Evolutionary conservation across 1,140 invertebrate species (phyloP).

Genomic region (Ceratina japonica): DNA sequence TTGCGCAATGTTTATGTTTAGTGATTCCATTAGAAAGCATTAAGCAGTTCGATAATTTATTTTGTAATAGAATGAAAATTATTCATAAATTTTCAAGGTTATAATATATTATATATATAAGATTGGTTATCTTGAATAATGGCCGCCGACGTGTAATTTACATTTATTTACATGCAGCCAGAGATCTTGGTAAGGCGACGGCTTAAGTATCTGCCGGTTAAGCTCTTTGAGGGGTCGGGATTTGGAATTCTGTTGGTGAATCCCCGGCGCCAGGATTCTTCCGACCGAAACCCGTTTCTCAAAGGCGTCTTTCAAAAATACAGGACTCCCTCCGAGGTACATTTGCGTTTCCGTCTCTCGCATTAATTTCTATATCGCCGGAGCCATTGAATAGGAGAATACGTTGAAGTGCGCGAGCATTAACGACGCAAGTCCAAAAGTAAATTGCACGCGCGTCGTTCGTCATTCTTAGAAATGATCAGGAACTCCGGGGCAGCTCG

Average conservation of each 20-base stretch:
- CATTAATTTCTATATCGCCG: not conserved
- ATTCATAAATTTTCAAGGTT: too few relatives aligned
- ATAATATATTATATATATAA: too few relatives aligned
- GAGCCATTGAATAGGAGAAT: not conserved
- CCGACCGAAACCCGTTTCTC: conserved; percentile 2
- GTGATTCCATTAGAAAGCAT: too few relatives aligned
- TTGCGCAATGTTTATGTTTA: too few relatives aligned
- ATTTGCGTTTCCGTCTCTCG: not conserved
- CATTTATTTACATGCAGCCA: conserved; percentile 9
- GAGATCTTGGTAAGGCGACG: not conserved
- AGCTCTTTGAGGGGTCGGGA: conserved; percentile 3
- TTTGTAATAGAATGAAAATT: too few relatives aligned
- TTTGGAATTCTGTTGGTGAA: conserved; percentile 35
- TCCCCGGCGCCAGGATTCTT: conserved; percentile 17
- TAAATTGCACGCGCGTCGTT: too few relatives aligned
- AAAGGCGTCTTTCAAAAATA: conserved; percentile 24
- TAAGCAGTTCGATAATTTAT: too few relatives aligned
- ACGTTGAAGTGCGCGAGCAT: not conserved
- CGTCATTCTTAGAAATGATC: too few relatives aligned
- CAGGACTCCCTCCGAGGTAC: not conserved
- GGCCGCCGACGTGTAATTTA: not conserved
- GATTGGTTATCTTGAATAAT: too few relatives aligned
- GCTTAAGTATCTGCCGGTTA: conserved; percentile 15
- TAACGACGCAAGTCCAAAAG: too few relatives aligned
- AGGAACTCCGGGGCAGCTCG: too few relatives aligned